Conservation (phyloP, 1,140 invertebrate species). For the Drosophila jambulina region DNA sequence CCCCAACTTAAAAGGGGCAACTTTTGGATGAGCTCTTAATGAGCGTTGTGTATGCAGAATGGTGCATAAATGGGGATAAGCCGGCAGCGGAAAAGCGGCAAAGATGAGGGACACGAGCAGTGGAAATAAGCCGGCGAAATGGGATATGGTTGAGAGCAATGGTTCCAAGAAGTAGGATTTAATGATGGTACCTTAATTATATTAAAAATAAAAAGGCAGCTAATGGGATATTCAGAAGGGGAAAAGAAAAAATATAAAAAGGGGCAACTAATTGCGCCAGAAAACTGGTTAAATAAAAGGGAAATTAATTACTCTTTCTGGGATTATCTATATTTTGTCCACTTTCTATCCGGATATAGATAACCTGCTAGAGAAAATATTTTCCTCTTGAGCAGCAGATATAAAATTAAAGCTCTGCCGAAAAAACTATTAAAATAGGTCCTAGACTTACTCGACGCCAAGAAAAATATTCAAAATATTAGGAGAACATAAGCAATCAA, state of each 20-base stretch:
- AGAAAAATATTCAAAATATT: too few species aligned
- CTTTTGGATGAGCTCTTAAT: slow-evolving; percentile 68
- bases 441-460: not conserved
- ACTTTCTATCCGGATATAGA: not conserved
- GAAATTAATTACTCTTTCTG: slow-evolving; percentile 14
- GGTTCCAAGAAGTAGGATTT: slow-evolving; percentile 18
- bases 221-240: slow-evolving; percentile 5
- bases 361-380: not conserved
- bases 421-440: not conserved
- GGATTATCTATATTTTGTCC: not conserved
- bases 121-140: slow-evolving; percentile 30
- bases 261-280: not conserved
- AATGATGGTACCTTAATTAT: slow-evolving; percentile 40
- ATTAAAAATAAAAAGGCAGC: slow-evolving; percentile 13
- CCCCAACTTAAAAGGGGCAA: slow-evolving; percentile 50
- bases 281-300: not conserved
- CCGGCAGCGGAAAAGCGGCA: slow-evolving; percentile 5
- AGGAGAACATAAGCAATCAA: too few species aligned
- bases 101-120: slow-evolving; percentile 17
- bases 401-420: too few species aligned
- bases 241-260: slow-evolving; percentile 3
- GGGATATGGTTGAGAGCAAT: slow-evolving; percentile 20
- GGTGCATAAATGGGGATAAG: slow-evolving; percentile 50
- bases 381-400: not conserved
- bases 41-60: slow-evolving; percentile 52